Evolutionary conservation across 2,797 vertebrate genomes (phyloP).

Genomic region (Rhabdophis nuchalis): DNA sequence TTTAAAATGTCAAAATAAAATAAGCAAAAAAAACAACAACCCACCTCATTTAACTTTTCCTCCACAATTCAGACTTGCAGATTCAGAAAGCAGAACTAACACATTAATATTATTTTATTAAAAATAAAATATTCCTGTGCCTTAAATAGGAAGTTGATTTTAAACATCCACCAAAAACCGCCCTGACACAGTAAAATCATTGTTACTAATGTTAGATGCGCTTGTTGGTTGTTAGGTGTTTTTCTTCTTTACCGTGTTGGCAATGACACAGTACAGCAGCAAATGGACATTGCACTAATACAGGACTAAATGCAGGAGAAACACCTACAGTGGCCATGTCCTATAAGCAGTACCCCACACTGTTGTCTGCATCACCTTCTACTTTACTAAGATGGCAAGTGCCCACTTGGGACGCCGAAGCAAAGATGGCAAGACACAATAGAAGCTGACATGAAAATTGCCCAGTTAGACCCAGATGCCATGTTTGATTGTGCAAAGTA

Average conservation of each 20-base stretch:
- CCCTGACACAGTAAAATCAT: not conserved
- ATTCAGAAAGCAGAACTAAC: constrained; percentile 30
- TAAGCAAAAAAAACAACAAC: constrained; percentile 19
- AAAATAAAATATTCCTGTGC: not conserved
- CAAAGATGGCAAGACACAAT: not conserved
- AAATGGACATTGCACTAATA: not conserved
- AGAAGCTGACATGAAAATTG: not conserved
- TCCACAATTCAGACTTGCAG: constrained; percentile 55
- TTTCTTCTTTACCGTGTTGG: not conserved
- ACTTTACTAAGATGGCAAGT: not conserved
- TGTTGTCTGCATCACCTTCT: not conserved
- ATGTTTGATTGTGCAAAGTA: not conserved
- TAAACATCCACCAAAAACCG: not conserved
- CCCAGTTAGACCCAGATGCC: not conserved
- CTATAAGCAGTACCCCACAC: not conserved
- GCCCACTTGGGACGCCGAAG: not conserved
- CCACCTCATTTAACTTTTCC: constrained; percentile 50
- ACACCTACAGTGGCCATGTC: not conserved
- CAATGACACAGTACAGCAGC: not conserved
- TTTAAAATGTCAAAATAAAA: constrained; percentile 43
- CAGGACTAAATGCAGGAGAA: not conserved
- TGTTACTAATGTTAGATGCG: not conserved
- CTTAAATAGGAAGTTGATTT: not conserved
- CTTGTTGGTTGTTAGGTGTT: not conserved
- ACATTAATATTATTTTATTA: not conserved